Evolutionary conservation across 1,140 invertebrate genomes (phyloP).

Genomic region (Platyscapa corneri): DNA sequence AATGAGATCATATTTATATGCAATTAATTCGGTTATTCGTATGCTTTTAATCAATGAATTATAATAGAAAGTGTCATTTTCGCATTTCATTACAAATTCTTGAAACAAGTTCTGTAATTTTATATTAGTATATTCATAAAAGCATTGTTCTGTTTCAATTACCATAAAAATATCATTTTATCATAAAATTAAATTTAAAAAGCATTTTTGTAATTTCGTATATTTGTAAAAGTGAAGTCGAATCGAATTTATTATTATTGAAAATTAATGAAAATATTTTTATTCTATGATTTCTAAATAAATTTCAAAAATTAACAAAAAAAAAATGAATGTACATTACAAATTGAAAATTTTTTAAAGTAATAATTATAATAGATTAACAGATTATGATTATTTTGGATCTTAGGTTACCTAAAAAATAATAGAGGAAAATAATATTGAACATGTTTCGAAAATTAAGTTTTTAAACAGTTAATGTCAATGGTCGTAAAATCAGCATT

Average conservation of each 20-base stretch:
- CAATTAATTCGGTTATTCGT: constrained; percentile 32
- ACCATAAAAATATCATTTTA: not conserved
- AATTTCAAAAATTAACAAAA: no score
- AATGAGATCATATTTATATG: constrained; percentile 19
- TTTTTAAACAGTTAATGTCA: not conserved
- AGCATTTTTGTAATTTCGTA: not conserved
- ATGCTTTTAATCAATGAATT: constrained; percentile 39
- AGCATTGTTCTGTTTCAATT: not conserved
- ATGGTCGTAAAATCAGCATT: not conserved
- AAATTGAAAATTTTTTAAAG: no score
- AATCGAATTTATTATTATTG: no score
- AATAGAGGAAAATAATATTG: no score
- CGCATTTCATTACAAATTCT: not conserved
- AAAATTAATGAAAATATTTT: no score
- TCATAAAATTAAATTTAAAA: not conserved
- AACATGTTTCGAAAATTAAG: not conserved
- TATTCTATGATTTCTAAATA: no score
- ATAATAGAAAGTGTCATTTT: not conserved
- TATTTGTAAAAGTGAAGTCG: no score
- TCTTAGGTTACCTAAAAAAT: no score
- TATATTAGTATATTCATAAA: not conserved
- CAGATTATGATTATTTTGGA: no score
- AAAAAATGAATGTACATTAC: no score
- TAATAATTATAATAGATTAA: no score
- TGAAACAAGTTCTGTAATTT: not conserved